phyloP scores from a whole-genome alignment of 2,888 invertebrate genomes.

The Ophraella communa region DNA sequence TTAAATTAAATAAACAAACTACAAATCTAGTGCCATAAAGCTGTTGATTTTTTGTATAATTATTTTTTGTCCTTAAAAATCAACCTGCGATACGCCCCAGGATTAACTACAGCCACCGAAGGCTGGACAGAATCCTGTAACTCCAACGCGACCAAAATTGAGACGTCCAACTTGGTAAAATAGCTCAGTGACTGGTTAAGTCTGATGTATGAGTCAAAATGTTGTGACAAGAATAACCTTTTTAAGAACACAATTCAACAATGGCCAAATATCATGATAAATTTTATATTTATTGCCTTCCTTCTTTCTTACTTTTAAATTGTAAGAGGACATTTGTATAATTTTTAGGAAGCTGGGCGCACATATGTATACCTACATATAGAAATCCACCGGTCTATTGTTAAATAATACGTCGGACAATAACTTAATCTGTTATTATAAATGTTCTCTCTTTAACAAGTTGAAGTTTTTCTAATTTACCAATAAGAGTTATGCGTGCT shows the following conservation, averaged over 20 bases:
- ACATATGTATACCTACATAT: too few relatives aligned
- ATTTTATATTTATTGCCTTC: slow-evolving; percentile 31
- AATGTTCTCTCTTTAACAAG: slow-evolving; percentile 34
- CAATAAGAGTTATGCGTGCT: background rate
- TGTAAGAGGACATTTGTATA: slow-evolving; percentile 19
- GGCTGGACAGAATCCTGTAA: slow-evolving; percentile 22
- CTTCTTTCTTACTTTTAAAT: slow-evolving; percentile 22
- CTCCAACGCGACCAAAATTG: slow-evolving; percentile 35
- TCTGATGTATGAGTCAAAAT: slow-evolving; percentile 50
- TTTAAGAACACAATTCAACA: slow-evolving; percentile 33
- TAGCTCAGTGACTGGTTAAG: slow-evolving; percentile 37
- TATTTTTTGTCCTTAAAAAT: background rate
- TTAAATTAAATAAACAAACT: too few relatives aligned
- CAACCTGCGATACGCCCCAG: background rate
- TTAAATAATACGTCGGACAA: slow-evolving; percentile 18
- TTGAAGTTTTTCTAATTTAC: slow-evolving; percentile 16
- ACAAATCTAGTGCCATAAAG: too few relatives aligned
- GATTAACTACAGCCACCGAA: slow-evolving; percentile 4
- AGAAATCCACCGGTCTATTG: slow-evolving; percentile 19
- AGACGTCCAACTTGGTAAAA: slow-evolving; percentile 39
- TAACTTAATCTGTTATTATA: slow-evolving; percentile 38
- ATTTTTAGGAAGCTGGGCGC: slow-evolving; percentile 24
- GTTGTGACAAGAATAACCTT: slow-evolving; percentile 43
- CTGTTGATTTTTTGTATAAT: too few relatives aligned
- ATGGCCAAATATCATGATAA: slow-evolving; percentile 33